A percentile compares a stretch with the other conserved stretches of the same genome.
phyloP scores from a whole-genome alignment of 2,113 vertebrate genomes.

The Rhadina sibilatrix region DNA sequence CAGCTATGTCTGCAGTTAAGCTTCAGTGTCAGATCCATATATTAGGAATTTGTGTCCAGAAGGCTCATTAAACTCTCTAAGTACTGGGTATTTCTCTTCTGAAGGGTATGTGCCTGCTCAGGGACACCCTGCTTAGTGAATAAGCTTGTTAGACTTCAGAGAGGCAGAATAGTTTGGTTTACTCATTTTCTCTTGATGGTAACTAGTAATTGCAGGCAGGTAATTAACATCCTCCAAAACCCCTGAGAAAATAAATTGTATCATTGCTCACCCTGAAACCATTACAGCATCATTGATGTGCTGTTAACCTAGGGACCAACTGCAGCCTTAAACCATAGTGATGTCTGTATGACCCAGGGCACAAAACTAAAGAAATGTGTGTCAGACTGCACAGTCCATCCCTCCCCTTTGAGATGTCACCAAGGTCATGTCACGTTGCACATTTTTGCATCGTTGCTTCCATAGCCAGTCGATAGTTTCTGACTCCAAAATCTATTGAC shows the following conservation, averaged over 20 bases:
- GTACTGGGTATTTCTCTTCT: background rate
- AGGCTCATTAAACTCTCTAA: background rate
- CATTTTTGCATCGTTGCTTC: background rate
- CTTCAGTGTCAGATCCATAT: background rate
- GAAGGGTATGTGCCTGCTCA: background rate
- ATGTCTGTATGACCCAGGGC: background rate
- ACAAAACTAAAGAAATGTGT: background rate
- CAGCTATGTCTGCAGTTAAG: background rate
- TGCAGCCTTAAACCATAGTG: background rate
- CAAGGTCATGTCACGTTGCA: background rate
- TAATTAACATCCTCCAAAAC: background rate
- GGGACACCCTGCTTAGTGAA: background rate
- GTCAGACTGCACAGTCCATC: accelerated
- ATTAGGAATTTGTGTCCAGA: background rate
- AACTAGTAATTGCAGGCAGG: background rate
- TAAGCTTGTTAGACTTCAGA: background rate
- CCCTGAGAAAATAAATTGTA: background rate
- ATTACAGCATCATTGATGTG: accelerated
- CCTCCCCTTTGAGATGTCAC: accelerated
- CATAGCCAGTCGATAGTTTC: background rate
- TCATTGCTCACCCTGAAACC: background rate
- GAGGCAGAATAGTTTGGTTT: background rate
- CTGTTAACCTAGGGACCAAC: background rate
- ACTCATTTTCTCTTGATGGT: background rate
- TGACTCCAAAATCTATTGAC: background rate